Evolutionary conservation across 2,797 vertebrate species (phyloP), one percentile per base, ranked within the genome.

Genomic region (Babyrousa celebensis): DNA sequence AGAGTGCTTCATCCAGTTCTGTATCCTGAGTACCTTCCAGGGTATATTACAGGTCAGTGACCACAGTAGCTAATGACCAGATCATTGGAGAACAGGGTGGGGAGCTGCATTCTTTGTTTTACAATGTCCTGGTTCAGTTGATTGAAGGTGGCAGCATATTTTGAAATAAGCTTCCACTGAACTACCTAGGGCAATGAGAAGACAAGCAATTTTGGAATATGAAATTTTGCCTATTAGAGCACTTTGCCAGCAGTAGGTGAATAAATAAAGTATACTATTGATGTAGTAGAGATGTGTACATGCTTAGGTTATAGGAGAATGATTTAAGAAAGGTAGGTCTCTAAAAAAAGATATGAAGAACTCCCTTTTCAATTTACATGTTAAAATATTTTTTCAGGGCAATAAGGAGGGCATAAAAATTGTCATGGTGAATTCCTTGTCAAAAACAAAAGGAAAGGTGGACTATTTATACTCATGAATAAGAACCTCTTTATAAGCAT

Each of bases 91-190:
- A 67, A 29, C 29, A n/a, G 65, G 27, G 16, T n/a, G 29, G 12
- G 29, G 65, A 29, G 6, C 65, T 16, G n/a, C 27, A 67, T 67
- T 27, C 65, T 67, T 67, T 67, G 65, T 17, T 67, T 67, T 67
- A 67, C 65, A 67, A n/a, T 43, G 16, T 77, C 25, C 63, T 78
- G 32, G 75, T 91, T 25, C 15, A 72, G 4, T 75, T 70, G 70
- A 70, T 23, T 48, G 21, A 7, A 21, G 32, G 16, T 27, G 11
- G 56, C 21, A 87, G 40, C 54, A 32, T 87, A 87, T 72, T 91
- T 83, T 78, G 56, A 95, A 93, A 78, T 72, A 72, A 93, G 17
- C 32, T 90, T 86, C 15, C 43, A 84, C 1, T 77, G 40, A 91
- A 67, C 70, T 54, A 62, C 36, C 15, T 40, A 84, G 58, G 18